Evolutionary conservation across 2,113 vertebrate species (phyloP).

Genomic region (Rhagologus leucostigma): DNA sequence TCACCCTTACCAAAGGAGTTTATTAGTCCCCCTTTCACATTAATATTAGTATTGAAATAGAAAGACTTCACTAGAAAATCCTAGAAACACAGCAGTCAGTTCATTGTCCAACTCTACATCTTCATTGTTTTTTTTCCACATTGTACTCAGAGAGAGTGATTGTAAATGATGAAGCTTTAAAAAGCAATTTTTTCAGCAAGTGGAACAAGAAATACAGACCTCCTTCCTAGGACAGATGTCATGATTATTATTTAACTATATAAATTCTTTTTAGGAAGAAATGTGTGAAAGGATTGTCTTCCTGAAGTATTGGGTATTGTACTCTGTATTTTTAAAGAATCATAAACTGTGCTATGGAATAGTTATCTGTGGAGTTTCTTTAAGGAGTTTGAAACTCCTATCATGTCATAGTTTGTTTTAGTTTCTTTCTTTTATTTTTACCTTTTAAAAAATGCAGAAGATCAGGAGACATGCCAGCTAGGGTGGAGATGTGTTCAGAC

Average conservation of each 20-base stretch:
- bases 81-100: background rate
- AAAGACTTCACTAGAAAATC: background rate
- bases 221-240: background rate
- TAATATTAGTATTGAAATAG: background rate
- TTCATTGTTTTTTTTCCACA: background rate
- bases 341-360: background rate
- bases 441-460: background rate
- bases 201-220: background rate
- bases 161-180: background rate
- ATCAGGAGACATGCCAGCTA: slow-evolving; percentile 3
- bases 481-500: slow-evolving; percentile 59
- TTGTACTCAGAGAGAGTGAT: background rate
- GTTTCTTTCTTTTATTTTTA: background rate
- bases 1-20: background rate
- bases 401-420: background rate
- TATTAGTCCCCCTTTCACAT: background rate
- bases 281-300: background rate
- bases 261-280: background rate
- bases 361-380: background rate
- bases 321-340: background rate
- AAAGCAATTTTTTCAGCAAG: background rate
- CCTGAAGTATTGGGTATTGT: background rate
- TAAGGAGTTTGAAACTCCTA: slow-evolving; percentile 3
- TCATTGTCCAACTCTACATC: background rate
- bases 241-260: background rate